phyloP scores from a whole-genome alignment of 2,888 invertebrate genomes.

The Melipona bicolor region DNA sequence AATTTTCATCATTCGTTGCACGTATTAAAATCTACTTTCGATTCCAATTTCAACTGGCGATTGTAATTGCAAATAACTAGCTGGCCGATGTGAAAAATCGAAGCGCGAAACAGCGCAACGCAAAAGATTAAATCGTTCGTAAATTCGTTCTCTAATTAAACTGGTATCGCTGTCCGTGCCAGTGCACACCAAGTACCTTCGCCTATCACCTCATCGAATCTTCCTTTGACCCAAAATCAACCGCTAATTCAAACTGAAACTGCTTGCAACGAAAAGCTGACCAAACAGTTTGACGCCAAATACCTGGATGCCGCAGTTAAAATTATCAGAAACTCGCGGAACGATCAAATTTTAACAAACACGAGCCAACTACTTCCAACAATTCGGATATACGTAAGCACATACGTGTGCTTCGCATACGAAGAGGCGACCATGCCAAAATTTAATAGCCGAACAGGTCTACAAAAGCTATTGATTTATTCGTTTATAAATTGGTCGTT shows the following conservation, averaged over 20 bases:
- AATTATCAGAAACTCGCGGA: background rate
- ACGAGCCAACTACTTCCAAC: background rate
- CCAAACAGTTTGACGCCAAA: background rate
- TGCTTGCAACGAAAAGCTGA: background rate
- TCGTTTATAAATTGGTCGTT: background rate
- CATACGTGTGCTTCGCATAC: background rate
- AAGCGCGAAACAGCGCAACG: too few species aligned
- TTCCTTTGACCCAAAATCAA: conserved; percentile 5
- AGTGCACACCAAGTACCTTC: background rate
- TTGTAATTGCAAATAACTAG: too few species aligned
- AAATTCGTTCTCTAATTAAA: conserved; percentile 2
- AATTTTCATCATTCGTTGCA: too few species aligned
- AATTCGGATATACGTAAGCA: background rate
- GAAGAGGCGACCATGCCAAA: background rate
- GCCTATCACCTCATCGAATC: background rate
- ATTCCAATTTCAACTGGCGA: too few species aligned
- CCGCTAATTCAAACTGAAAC: background rate
- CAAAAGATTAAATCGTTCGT: background rate
- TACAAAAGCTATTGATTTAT: background rate
- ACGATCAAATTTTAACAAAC: background rate
- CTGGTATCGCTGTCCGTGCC: background rate
- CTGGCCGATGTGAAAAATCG: too few species aligned
- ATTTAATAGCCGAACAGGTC: too few species aligned
- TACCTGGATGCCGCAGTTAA: background rate
- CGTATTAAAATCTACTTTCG: too few species aligned